Conservation (phyloP, 2,888 invertebrate genomes). For the Cheilosia scutellata region DNA sequence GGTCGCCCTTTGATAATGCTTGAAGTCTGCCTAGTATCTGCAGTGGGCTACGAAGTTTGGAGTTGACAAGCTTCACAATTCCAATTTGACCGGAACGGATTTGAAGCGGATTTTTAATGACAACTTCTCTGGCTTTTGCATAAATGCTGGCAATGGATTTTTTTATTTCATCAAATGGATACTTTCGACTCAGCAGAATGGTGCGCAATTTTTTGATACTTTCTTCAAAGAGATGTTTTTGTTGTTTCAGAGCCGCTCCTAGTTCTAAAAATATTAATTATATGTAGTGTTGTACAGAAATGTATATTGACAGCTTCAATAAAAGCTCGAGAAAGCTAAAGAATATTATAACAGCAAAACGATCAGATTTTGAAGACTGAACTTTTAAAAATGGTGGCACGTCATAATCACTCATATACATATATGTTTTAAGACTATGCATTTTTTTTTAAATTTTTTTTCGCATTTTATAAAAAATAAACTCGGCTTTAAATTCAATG, state of each 20-base stretch:
- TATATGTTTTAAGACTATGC: too few relatives aligned
- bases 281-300: background rate
- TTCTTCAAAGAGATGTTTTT: slow-evolving; percentile 80
- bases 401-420: too few relatives aligned
- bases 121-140: slow-evolving; percentile 52
- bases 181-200: slow-evolving; percentile 78
- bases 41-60: slow-evolving; percentile 78
- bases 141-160: slow-evolving; percentile 49
- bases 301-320: too few relatives aligned
- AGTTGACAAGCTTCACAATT: slow-evolving; percentile 76
- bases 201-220: slow-evolving; percentile 78
- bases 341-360: too few relatives aligned
- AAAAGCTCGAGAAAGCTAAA: too few relatives aligned
- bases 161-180: slow-evolving; percentile 78
- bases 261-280: slow-evolving; percentile 21
- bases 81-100: slow-evolving; percentile 76
- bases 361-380: too few relatives aligned
- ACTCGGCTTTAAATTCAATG: too few relatives aligned
- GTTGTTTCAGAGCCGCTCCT: slow-evolving; percentile 77
- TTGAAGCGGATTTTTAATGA: slow-evolving; percentile 68
- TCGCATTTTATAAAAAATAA: too few relatives aligned
- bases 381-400: too few relatives aligned
- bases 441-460: too few relatives aligned
- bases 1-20: slow-evolving; percentile 73
- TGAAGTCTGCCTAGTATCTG: slow-evolving; percentile 78